Base-by-base conservation (phyloP, 2,113 vertebrate genomes). In the Martes martes region DNA sequence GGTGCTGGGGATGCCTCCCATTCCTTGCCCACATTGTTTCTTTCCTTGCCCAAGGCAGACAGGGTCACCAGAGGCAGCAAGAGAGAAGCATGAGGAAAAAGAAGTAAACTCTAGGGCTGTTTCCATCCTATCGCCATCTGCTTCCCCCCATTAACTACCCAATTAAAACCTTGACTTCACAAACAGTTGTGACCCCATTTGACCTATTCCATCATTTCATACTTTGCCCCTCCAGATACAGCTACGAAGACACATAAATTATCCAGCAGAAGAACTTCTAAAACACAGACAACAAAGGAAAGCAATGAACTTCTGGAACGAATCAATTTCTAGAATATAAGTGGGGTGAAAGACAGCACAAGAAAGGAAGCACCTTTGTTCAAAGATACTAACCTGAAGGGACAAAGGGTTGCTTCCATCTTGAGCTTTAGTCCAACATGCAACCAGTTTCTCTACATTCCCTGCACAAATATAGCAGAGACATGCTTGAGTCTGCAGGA, bases 401-500 rank as follows among this genome's bases (percentile, higher is more conserved):
- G 99, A 99, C n/a, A 99, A 98, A 0, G 99, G 99, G 84, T 90
- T 98, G 95, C 97, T 98, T 95, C 99, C 99, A 31, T 99, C 99
- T 94, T 99, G 99, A 61, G 99, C 99, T 98, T 98, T 99, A 94
- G 98, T 99, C 99, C 99, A 99, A 97, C 99, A 99, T 4, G 99
- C 98, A 92, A 99, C 99, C 0, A 99, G 98, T 87, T 99, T 99
- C 97, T 99, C 99, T 93, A 99, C 99, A 0, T 99, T 99, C 50
- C 99, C 99, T 0, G 99, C 99, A 92, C 99, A 99, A 95, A 99
- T 99, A 91, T 99, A 99, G 94, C 99, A 99, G 89, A 99, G 99
- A 98, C 99, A 99, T 3, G 99, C 99, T 89, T 99, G 99, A 0
- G 99, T 98, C 97, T 99, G 99, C 79, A 99, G 98, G 18, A 98